phyloP scores from a whole-genome alignment of 2,888 invertebrate genomes.

The Zootermopsis nevadensis region DNA sequence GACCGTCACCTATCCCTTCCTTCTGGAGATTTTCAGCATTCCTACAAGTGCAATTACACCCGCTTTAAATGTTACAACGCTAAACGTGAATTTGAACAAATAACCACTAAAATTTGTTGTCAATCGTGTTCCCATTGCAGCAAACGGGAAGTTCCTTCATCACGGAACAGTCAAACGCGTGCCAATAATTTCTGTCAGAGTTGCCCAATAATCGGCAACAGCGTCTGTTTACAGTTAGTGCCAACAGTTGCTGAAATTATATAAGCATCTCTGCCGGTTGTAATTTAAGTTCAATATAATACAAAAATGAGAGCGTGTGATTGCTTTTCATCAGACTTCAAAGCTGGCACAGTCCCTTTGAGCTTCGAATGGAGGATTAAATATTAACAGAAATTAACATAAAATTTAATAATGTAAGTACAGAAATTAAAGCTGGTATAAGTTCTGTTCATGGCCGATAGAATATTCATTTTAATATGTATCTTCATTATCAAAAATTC shows the following conservation, averaged over 20 bases:
- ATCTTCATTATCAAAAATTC: no score
- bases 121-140: neutral
- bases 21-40: neutral
- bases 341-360: no score
- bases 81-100: neutral
- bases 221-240: slow-evolving; percentile 9
- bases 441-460: no score
- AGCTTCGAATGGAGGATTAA: no score
- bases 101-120: neutral
- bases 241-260: slow-evolving; percentile 14
- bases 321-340: no score
- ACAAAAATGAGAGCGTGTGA: neutral
- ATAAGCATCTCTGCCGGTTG: neutral
- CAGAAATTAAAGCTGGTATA: no score
- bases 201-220: slow-evolving; percentile 11
- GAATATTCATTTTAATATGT: no score
- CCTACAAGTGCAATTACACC: slow-evolving; percentile 4
- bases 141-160: neutral
- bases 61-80: slow-evolving; percentile 4
- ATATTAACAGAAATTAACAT: no score
- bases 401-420: no score
- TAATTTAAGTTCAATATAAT: neutral
- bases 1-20: neutral
- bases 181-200: neutral
- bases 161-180: neutral